Conservation (phyloP, 2,797 vertebrate genomes). For the Falco naumanni region DNA sequence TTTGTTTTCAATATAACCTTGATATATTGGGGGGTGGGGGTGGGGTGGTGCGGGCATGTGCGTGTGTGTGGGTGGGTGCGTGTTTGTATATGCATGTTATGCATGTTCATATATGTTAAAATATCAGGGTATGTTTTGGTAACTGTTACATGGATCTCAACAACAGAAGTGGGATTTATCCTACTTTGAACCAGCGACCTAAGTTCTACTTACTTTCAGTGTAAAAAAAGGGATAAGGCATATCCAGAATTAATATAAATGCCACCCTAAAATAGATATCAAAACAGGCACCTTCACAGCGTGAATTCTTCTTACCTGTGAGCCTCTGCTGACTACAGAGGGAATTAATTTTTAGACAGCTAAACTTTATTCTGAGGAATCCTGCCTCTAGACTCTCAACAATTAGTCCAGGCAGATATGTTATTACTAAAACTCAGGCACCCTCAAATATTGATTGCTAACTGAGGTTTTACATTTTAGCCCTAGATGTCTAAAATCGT, state of each 20-base stretch:
- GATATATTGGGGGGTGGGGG: not conserved
- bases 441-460: not conserved
- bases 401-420: not conserved
- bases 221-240: not conserved
- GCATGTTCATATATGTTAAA: not conserved
- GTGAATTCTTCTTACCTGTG: not conserved
- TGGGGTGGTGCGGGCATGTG: too few relatives aligned
- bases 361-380: not conserved
- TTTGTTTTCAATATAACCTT: not conserved
- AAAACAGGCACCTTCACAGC: not conserved
- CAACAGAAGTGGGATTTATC: not conserved
- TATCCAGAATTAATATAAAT: not conserved
- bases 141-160: not conserved
- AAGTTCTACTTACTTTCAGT: not conserved
- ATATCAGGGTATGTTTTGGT: not conserved
- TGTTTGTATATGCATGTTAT: not conserved
- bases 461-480: not conserved
- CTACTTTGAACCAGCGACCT: not conserved
- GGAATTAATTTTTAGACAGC: not conserved
- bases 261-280: not conserved
- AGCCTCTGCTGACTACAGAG: not conserved
- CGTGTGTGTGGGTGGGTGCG: not conserved
- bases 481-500: not conserved
- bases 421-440: not conserved
- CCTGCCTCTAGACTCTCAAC: not conserved